phyloP scores from a whole-genome alignment of 2,797 vertebrate genomes.

The Periparus ater region DNA sequence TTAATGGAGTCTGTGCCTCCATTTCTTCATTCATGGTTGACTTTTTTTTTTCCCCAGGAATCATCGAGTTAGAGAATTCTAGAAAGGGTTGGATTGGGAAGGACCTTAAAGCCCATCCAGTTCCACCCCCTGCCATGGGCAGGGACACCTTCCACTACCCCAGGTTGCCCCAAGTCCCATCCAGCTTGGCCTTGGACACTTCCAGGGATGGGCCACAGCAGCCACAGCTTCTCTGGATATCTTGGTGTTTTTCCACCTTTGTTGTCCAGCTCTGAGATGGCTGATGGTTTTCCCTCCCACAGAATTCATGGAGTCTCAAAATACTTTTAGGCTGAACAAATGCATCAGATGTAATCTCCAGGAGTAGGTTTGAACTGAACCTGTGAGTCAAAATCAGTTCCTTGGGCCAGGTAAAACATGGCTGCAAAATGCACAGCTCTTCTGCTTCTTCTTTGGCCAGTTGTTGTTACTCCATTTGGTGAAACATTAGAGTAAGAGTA shows the following conservation, averaged over 20 bases:
- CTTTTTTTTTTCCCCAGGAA: not conserved
- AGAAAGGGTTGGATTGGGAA: not conserved
- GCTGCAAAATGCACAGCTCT: not conserved
- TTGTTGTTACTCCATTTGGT: constrained; percentile 36
- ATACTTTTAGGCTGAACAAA: not conserved
- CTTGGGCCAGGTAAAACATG: not conserved
- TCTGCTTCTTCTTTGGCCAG: not conserved
- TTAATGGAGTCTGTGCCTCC: not conserved
- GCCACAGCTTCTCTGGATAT: not conserved
- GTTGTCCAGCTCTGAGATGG: not conserved
- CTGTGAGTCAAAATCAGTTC: not conserved
- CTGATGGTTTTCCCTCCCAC: not conserved
- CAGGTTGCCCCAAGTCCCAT: not conserved
- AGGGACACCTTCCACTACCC: not conserved
- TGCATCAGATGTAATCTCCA: not conserved
- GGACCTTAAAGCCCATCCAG: not conserved
- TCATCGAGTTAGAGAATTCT: not conserved
- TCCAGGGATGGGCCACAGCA: not conserved
- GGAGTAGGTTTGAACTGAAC: not conserved
- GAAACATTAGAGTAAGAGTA: constrained; percentile 40
- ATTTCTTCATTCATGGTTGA: not conserved
- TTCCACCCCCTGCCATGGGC: not conserved
- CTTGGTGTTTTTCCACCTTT: not conserved
- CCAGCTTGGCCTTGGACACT: not conserved
- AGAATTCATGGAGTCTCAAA: not conserved